Evolutionary conservation across 2,113 vertebrate species (phyloP).

Genomic region (Pampusana beccarii): DNA sequence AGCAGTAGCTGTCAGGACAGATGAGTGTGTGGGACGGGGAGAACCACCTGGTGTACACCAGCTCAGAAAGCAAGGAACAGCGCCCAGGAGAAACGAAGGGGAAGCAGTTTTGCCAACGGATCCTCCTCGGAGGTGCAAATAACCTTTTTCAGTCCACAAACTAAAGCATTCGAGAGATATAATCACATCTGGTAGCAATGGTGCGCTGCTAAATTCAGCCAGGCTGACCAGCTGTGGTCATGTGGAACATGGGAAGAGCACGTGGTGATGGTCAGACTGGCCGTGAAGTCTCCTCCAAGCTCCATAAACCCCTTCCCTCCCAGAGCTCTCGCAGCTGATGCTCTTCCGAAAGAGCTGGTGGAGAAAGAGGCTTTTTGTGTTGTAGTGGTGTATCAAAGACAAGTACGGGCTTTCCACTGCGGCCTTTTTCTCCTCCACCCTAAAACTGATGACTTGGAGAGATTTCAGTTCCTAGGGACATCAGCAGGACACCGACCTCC

Average conservation of each 20-base stretch:
- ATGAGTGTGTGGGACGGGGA: neutral
- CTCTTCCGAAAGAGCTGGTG: neutral
- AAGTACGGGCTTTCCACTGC: neutral
- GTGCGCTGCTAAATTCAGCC: neutral
- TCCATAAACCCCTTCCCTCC: neutral
- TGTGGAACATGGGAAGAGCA: neutral
- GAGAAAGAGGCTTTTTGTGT: neutral
- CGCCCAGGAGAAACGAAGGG: neutral
- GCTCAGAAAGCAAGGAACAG: neutral
- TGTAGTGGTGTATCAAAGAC: fast-evolving
- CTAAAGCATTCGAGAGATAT: neutral
- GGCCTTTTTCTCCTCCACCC: neutral
- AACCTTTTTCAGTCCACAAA: neutral
- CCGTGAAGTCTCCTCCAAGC: neutral
- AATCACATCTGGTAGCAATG: neutral
- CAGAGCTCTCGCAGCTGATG: neutral
- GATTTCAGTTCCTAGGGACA: neutral
- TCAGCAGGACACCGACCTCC: neutral
- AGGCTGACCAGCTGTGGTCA: neutral
- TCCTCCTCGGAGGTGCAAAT: neutral
- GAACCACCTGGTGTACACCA: neutral
- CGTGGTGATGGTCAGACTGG: fast-evolving
- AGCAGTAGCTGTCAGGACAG: neutral
- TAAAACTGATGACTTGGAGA: neutral
- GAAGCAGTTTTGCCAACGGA: neutral